Evolutionary conservation across 35 echinoderm and acorn worm genomes (phyloP), one percentile per base, ranked within the genome.

Genomic region (Amphiura filiformis): DNA sequence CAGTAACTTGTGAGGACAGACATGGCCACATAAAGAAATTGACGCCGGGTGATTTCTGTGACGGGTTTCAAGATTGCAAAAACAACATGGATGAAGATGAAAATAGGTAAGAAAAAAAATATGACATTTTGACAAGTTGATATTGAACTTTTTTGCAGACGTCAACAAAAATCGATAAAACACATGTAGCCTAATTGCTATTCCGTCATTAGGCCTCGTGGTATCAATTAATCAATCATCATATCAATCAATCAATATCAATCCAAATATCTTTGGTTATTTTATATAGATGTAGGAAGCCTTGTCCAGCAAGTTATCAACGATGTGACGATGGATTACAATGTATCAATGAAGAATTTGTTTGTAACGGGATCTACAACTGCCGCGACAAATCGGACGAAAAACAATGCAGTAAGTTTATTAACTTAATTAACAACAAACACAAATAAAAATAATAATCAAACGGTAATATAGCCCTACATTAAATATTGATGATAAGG

Each of bases 311-410:
- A 56, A 80, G 86, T 13, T 88, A 81, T 30, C 65, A 64, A 31
- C 88, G 88, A 77, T 93, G 86, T 78, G 81, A 81, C 52, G 91
- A 93, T 83, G 91, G 91, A 57, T 36, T 93, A 30, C 91, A 93
- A 56, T 93, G 91, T 65, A 76, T 93, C 30, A 93, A 83, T 36
- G 86, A 88, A 13, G 86, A 93, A 75, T 83, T 93, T 56, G 88
- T 93, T 85, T 93, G 91, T 56, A 93, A 93, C 44, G 91, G 86
- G 76, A 76, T 88, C 18, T 36, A 84, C 31, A 87, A 88, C 49
- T 93, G 91, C 40, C 86, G 44, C 56, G 91, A 93, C 47, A 49
- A 57, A 34, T 93, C 91, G 0, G 91, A 93, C 61, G 91, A 93
- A 61, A 39, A 18, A 31, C 13, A 84, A 13, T 93, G 91, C 78